Percentiles rank a stretch among this genome's conserved stretches.
Evolutionary conservation across 2,113 vertebrate genomes (phyloP).

Genomic region (Colistium nudipinnis): DNA sequence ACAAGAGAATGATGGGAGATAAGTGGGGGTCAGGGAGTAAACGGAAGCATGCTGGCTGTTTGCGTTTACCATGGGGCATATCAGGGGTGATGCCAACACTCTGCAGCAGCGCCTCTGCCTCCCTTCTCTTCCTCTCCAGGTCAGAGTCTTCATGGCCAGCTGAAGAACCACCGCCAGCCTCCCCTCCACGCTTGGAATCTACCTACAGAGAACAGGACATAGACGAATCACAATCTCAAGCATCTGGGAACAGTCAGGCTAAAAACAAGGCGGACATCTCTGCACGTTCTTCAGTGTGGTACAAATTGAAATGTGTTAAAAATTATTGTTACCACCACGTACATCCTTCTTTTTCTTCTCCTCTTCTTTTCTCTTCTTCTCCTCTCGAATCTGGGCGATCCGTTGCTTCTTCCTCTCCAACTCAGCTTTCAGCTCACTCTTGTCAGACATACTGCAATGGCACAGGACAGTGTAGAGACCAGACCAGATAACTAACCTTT

Average conservation of each 20-base stretch:
- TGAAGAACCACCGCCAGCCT: constrained; percentile 79
- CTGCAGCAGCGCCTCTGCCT: constrained; percentile 95
- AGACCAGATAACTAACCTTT: neutral
- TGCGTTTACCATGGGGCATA: constrained; percentile 87
- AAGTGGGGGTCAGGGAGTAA: constrained; percentile 23
- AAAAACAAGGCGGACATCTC: neutral
- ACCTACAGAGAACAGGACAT: constrained; percentile 43
- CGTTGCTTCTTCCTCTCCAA: constrained; percentile 84
- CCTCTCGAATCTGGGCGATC: constrained; percentile 83
- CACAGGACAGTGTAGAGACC: neutral
- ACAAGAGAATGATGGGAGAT: constrained; percentile 19
- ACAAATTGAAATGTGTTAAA: neutral
- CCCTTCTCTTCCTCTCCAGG: constrained; percentile 96
- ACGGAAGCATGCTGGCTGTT: constrained; percentile 27
- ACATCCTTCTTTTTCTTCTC: constrained; percentile 84
- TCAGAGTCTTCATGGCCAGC: constrained; percentile 91
- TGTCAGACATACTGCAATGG: constrained; percentile 79
- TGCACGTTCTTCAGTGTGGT: too few relatives aligned
- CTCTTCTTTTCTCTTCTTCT: constrained; percentile 84
- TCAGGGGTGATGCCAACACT: constrained; percentile 95
- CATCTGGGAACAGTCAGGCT: neutral
- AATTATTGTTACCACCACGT: neutral
- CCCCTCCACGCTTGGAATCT: constrained; percentile 69
- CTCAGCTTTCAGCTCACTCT: constrained; percentile 83
- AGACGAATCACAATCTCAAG: neutral